Evolutionary conservation across 1,140 invertebrate species (phyloP), one percentile per base, ranked within the genome.

Genomic region (Anagrus nilaparvatae): DNA sequence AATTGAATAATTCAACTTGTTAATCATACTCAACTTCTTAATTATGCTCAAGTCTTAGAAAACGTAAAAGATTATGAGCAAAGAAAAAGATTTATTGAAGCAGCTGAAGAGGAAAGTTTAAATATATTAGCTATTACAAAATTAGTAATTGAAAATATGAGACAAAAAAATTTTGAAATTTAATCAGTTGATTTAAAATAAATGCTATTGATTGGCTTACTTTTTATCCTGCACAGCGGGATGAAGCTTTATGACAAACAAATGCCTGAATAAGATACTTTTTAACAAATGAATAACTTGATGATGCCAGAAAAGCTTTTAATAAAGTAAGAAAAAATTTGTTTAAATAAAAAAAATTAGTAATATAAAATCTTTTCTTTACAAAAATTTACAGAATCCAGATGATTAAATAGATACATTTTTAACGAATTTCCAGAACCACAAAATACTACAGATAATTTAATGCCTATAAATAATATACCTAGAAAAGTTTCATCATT

Each of bases 201-300:
- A 78, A 82, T 35, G 81, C 87, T 3, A 68, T 97, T 3, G 89
- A 95, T 56, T 95, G 90, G 87, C 58, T 96, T 2, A 74, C 81
- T 8, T 84, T 90, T 56, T 81, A 89, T 60, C 70, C 76, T 5
- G 71, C 75, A 30, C 89, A 94, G 61, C 63, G 84, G 29, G 67
- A 77, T 28, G 89, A 94, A 63, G 78, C 84, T 9, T 55, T 96
- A 4, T 81, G 79, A 69, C 81, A 94, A 58, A 81, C 82, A 3
- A 95, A 95, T 73, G 80, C 86, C n/a, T 74, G 95, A 47, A 84
- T 94, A 52, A 77, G 89, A 43, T 76, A 74, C 30, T 94, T 94
- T 60, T 60, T 93, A 34, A 75, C 70, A 3, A 60, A 73, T 31
- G 69, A 71, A 2, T 82, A 81, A 58, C 55, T 82, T 21, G 76